A percentile compares a stretch with the other conserved stretches of the same genome.
phyloP scores from a whole-genome alignment of 2,113 vertebrate genomes.

The Acrocephalus arundinaceus region DNA sequence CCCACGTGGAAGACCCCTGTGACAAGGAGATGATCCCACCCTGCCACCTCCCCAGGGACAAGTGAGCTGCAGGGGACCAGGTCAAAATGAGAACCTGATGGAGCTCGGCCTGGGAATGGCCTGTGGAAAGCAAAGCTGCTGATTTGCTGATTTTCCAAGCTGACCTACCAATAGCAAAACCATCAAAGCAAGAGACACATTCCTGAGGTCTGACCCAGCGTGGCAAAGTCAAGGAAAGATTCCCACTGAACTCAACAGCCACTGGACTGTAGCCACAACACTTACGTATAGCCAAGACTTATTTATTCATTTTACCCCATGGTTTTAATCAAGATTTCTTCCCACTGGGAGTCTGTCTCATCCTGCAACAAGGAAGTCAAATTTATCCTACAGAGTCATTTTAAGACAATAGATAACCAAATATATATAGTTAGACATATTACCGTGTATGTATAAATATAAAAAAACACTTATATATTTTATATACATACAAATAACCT shows the following conservation, averaged over 20 bases:
- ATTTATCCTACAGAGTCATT: background rate
- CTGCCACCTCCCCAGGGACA: background rate
- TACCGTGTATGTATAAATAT: background rate
- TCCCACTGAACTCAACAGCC: constrained; percentile 4
- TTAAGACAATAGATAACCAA: background rate
- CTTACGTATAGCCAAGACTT: background rate
- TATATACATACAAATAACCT: background rate
- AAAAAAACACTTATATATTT: background rate
- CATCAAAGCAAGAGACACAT: constrained; percentile 26
- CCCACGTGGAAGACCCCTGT: background rate
- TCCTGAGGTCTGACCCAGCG: constrained; percentile 33
- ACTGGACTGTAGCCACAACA: background rate
- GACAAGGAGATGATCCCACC: background rate
- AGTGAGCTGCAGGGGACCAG: rapidly evolving
- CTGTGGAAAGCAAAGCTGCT: background rate
- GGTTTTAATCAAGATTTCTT: background rate
- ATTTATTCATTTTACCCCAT: background rate
- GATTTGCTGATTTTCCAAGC: background rate
- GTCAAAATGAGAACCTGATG: rapidly evolving
- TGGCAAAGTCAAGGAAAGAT: background rate
- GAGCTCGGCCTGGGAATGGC: background rate
- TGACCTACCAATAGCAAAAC: constrained; percentile 10
- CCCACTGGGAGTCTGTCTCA: background rate
- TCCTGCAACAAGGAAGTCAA: constrained; percentile 23
- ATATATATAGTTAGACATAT: background rate